Evolutionary conservation across 2,888 invertebrate genomes (phyloP).

Genomic region (Polydesmus complanatus): DNA sequence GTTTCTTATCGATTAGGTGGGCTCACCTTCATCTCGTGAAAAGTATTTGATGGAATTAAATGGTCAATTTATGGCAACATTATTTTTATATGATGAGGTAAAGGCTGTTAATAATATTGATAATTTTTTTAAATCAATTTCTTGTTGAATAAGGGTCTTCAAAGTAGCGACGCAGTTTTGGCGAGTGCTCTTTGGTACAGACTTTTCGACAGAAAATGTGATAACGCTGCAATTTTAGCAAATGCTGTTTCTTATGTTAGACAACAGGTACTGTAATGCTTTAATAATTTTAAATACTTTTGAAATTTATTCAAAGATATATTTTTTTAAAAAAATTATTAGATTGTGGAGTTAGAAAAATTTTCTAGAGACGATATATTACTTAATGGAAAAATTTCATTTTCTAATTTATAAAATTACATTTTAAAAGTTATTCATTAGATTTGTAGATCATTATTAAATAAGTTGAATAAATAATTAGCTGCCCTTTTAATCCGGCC

Average conservation of each 20-base stretch:
- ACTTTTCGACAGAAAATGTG: slow-evolving; percentile 23
- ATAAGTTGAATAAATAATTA: too few relatives aligned
- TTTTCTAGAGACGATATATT: background rate
- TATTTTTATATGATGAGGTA: slow-evolving; percentile 27
- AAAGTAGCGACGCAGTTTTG: slow-evolving; percentile 23
- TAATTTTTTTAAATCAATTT: background rate
- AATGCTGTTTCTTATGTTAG: slow-evolving; percentile 26
- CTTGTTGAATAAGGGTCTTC: background rate
- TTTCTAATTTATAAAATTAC: background rate
- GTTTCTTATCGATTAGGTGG: background rate
- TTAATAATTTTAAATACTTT: background rate
- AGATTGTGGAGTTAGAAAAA: slow-evolving; percentile 11
- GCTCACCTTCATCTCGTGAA: slow-evolving; percentile 13
- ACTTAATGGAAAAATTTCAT: slow-evolving; percentile 10
- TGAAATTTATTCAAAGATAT: background rate
- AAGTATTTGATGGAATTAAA: slow-evolving; percentile 21
- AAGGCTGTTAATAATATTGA: background rate
- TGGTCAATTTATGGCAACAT: slow-evolving; percentile 23
- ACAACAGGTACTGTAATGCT: slow-evolving; percentile 21
- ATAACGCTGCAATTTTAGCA: slow-evolving; percentile 21
- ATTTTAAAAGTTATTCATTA: too few relatives aligned
- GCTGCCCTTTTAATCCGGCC: too few relatives aligned
- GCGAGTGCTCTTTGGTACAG: slow-evolving; percentile 28
- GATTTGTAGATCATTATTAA: too few relatives aligned
- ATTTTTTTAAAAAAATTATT: too few relatives aligned